Conservation (phyloP, 2,888 invertebrate genomes). For the Gryllus longicercus region DNA sequence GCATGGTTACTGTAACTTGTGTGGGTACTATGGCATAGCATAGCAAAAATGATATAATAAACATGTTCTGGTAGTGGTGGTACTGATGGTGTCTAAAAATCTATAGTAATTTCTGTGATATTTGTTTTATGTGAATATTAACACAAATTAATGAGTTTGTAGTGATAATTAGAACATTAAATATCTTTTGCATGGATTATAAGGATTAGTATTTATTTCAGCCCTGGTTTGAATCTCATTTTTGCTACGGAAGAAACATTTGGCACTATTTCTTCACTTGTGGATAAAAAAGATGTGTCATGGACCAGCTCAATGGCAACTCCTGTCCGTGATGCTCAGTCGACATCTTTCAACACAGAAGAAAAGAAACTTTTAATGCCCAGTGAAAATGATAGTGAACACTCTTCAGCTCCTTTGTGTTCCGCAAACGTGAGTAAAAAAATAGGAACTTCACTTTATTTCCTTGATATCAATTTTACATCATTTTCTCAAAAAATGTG, state of each 20-base stretch:
- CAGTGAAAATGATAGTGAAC: background rate
- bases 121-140: too few species aligned
- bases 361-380: conserved; percentile 29
- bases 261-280: background rate
- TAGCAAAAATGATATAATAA: too few species aligned
- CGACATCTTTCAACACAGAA: conserved; percentile 26
- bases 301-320: conserved; percentile 33
- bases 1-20: too few species aligned
- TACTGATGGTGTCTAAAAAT: too few species aligned
- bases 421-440: background rate
- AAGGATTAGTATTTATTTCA: background rate
- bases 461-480: background rate
- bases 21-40: too few species aligned
- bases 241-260: background rate
- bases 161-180: too few species aligned
- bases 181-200: background rate
- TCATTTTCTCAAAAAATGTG: too few species aligned
- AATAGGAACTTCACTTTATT: background rate
- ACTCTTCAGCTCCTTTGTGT: background rate
- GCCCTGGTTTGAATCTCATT: background rate
- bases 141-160: too few species aligned
- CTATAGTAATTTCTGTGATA: too few species aligned
- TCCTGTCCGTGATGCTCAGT: conserved; percentile 21
- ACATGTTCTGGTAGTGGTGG: too few species aligned
- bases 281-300: conserved; percentile 29